phyloP scores from a whole-genome alignment of 2,113 vertebrate species.

The Calidris pygmaea region DNA sequence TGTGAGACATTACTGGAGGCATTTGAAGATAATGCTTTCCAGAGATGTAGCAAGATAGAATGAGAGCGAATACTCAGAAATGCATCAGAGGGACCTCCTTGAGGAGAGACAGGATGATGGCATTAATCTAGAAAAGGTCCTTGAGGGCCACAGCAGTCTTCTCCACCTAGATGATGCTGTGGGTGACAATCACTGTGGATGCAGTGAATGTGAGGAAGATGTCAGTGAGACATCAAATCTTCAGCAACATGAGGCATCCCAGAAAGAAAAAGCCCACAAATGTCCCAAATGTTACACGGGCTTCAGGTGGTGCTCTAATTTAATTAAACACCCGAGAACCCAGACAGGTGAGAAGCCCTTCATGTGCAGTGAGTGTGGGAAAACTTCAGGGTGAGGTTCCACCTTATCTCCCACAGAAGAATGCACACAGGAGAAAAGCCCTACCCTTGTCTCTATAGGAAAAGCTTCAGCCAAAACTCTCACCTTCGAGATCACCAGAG shows the following conservation, averaged over 20 bases:
- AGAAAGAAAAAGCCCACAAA: slow-evolving; percentile 55
- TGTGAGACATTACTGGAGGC: not conserved
- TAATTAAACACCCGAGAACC: slow-evolving; percentile 60
- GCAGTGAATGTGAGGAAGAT: slow-evolving; percentile 16
- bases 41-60: not conserved
- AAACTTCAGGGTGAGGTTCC: slow-evolving; percentile 60
- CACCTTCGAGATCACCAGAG: slow-evolving; percentile 63
- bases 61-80: not conserved
- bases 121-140: not conserved
- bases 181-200: not conserved
- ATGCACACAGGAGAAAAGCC: slow-evolving; percentile 55
- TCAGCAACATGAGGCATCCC: slow-evolving; percentile 36
- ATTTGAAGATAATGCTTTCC: not conserved
- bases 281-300: slow-evolving; percentile 56
- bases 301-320: slow-evolving; percentile 59
- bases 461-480: slow-evolving; percentile 56
- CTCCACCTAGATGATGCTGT: not conserved
- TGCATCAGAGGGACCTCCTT: not conserved
- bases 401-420: slow-evolving; percentile 58
- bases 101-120: not conserved
- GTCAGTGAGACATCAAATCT: slow-evolving; percentile 38
- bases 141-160: not conserved
- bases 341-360: slow-evolving; percentile 64
- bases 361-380: slow-evolving; percentile 45
- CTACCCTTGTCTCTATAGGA: slow-evolving; percentile 49